These are phyloP conservation scores for Andrena trimmerana DNA, from an alignment of 2,888 invertebrate genomes.

Conservation along the genomic window DNA sequence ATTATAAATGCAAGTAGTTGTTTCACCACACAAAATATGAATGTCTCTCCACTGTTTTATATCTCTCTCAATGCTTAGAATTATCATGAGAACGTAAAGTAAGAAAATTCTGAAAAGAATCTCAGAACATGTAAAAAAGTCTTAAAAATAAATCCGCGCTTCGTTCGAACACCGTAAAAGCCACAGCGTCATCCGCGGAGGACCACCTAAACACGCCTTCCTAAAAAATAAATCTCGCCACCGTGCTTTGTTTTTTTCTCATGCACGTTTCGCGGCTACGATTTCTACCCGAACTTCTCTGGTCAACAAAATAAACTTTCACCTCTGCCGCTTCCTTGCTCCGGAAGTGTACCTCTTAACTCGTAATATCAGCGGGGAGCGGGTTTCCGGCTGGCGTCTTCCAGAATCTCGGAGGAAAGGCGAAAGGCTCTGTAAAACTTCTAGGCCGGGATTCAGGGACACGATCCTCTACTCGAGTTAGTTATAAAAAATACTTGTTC, in stretches of 20 bases:
- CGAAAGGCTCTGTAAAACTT: slow-evolving; percentile 18
- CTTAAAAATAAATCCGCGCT: slow-evolving; percentile 16
- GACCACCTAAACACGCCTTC: slow-evolving; percentile 47
- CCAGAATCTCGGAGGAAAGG: slow-evolving; percentile 22
- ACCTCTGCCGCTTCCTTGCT: slow-evolving; percentile 38
- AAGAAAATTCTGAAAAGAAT: no score
- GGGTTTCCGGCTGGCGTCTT: slow-evolving; percentile 9
- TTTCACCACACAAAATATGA: no score
- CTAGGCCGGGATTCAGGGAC: slow-evolving; percentile 26
- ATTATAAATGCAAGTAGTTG: no score
- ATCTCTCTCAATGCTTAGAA: no score
- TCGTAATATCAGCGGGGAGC: slow-evolving; percentile 47
- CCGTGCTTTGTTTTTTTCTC: slow-evolving; percentile 9
- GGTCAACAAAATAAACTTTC: slow-evolving; percentile 70
- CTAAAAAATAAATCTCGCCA: slow-evolving; percentile 74
- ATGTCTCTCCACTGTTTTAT: no score
- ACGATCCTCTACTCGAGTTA: slow-evolving; percentile 26
- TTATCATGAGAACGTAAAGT: no score
- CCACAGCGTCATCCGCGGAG: slow-evolving; percentile 30
- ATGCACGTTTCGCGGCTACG: slow-evolving; percentile 29
- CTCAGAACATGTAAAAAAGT: background rate
- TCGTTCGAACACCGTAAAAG: slow-evolving; percentile 40
- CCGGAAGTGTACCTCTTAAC: slow-evolving; percentile 49
- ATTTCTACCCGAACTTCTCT: slow-evolving; percentile 40
- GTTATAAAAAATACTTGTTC: slow-evolving; percentile 58